phyloP scores from a whole-genome alignment of 2,113 vertebrate species.

The Lamprotornis superbus region DNA sequence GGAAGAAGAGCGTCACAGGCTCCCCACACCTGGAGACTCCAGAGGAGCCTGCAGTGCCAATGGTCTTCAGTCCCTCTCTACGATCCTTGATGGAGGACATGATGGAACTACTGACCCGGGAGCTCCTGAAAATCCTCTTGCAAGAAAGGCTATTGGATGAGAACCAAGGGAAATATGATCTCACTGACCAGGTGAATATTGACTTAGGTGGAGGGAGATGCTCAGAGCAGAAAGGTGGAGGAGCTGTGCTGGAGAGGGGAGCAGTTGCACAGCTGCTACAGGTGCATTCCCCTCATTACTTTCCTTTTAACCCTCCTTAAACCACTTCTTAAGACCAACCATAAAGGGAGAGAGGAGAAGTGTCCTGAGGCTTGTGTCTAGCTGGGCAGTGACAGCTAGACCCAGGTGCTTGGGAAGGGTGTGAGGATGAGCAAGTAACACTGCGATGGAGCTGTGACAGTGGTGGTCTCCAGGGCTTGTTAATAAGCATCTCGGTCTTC shows the following conservation, averaged over 20 bases:
- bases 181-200: slow-evolving; percentile 75
- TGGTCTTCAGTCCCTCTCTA: slow-evolving; percentile 40
- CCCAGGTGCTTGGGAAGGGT: neutral
- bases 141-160: slow-evolving; percentile 71
- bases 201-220: neutral
- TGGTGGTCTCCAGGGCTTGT: neutral
- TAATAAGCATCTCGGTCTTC: neutral
- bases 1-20: slow-evolving; percentile 85
- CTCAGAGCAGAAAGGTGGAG: neutral
- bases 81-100: slow-evolving; percentile 59
- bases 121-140: slow-evolving; percentile 74
- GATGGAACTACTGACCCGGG: slow-evolving; percentile 69
- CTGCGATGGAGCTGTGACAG: neutral
- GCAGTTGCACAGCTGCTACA: neutral
- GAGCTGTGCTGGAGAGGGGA: neutral
- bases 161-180: slow-evolving; percentile 21
- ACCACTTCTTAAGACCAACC: neutral
- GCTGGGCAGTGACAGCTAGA: neutral
- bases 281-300: neutral
- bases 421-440: neutral
- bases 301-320: neutral
- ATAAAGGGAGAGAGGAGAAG: neutral
- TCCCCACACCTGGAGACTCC: slow-evolving; percentile 42
- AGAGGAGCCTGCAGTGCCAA: neutral
- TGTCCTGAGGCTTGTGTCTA: neutral